phyloP scores from a whole-genome alignment of 2,797 vertebrate genomes.

The Microctenopoma stevenorrisi region DNA sequence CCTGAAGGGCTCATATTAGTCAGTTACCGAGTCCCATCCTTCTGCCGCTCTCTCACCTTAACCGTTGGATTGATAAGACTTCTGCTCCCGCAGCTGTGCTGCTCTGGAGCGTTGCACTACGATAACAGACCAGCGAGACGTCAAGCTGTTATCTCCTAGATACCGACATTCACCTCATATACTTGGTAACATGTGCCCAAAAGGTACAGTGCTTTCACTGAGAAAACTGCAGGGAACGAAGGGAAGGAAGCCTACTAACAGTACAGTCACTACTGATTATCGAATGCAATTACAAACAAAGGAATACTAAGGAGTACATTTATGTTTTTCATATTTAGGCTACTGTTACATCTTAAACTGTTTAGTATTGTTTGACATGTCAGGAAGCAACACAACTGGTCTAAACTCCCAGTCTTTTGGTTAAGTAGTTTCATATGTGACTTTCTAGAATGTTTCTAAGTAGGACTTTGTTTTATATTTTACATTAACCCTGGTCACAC shows the following conservation, averaged over 20 bases:
- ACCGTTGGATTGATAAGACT: slow-evolving; percentile 73
- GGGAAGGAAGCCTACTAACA: slow-evolving; percentile 10
- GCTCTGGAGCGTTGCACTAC: slow-evolving; percentile 61
- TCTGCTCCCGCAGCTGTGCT: slow-evolving; percentile 70
- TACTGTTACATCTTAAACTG: background rate
- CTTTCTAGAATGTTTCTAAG: background rate
- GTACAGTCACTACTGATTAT: slow-evolving; percentile 26
- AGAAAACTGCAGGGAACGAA: slow-evolving; percentile 47
- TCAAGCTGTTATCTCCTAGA: slow-evolving; percentile 80
- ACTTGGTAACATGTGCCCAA: slow-evolving; percentile 68
- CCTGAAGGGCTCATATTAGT: slow-evolving; percentile 43
- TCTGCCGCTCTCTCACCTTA: slow-evolving; percentile 54
- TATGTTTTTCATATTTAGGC: slow-evolving; percentile 9
- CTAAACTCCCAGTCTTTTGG: background rate
- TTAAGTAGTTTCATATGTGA: background rate
- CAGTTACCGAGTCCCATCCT: slow-evolving; percentile 51
- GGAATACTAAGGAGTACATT: background rate
- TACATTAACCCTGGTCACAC: background rate
- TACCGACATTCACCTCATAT: slow-evolving; percentile 79
- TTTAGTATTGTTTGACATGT: slow-evolving; percentile 1
- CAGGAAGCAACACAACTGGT: background rate
- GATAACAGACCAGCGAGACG: slow-evolving; percentile 73
- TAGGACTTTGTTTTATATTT: background rate
- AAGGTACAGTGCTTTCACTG: slow-evolving; percentile 50
- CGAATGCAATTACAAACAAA: slow-evolving; percentile 16